Percentiles rank a stretch among this genome's conserved stretches.
These are phyloP conservation scores for Anneissia japonica DNA, from an alignment of 35 echinoderm and acorn worm genomes.

Conservation along the genomic window DNA sequence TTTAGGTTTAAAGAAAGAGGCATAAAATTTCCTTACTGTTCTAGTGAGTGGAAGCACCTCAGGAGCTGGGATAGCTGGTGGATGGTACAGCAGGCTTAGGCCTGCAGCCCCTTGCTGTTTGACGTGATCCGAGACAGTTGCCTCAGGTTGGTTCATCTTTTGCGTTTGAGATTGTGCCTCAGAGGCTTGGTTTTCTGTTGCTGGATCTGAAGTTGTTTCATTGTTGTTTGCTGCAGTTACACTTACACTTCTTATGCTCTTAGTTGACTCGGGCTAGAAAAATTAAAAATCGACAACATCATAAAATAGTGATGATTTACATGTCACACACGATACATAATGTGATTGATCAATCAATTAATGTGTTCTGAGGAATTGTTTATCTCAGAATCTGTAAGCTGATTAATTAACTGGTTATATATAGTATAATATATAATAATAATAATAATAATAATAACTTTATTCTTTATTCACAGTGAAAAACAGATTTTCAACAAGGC, in stretches of 20 bases:
- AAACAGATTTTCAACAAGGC: no score
- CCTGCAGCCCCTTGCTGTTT: background rate
- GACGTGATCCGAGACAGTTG: no score
- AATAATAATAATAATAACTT: no score
- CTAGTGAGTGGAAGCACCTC: conserved; percentile 76
- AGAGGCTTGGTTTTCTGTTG: background rate
- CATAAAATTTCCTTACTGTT: conserved; percentile 64
- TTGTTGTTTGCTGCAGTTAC: background rate
- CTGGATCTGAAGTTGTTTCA: background rate
- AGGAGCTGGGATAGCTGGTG: conserved; percentile 57
- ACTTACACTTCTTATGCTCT: background rate
- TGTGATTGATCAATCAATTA: no score
- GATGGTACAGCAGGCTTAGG: conserved; percentile 50
- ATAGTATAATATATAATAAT: no score
- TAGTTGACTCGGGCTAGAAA: conserved; percentile 4
- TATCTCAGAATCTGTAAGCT: no score
- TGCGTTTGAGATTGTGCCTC: background rate
- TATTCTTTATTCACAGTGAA: no score
- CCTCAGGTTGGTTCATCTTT: background rate
- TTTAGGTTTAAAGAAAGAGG: no score
- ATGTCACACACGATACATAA: no score
- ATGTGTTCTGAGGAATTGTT: no score
- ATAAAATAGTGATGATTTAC: no score
- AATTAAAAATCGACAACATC: background rate
- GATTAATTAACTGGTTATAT: no score